Evolutionary conservation across 2,797 vertebrate genomes (phyloP).

Genomic region (Channa striata): DNA sequence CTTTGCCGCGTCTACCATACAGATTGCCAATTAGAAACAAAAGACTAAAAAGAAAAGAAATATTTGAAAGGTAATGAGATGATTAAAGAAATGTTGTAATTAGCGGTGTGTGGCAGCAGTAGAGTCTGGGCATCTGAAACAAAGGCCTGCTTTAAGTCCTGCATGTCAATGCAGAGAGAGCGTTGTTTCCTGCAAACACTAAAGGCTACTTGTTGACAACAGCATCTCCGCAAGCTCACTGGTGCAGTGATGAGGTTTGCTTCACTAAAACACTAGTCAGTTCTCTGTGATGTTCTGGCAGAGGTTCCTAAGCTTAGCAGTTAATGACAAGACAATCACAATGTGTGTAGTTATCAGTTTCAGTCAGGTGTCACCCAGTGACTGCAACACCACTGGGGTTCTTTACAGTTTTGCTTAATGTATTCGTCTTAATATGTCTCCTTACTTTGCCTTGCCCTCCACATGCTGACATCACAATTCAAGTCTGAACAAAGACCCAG

Average conservation of each 20-base stretch:
- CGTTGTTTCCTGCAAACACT: slow-evolving; percentile 65
- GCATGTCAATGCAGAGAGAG: slow-evolving; percentile 42
- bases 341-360: slow-evolving; percentile 38
- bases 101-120: slow-evolving; percentile 32
- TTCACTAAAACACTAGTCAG: slow-evolving; percentile 43
- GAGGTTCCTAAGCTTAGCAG: slow-evolving; percentile 28
- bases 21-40: slow-evolving; percentile 21
- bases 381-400: slow-evolving; percentile 23
- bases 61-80: slow-evolving; percentile 37
- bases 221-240: slow-evolving; percentile 38
- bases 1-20: slow-evolving; percentile 10
- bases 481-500: slow-evolving; percentile 51
- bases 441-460: slow-evolving; percentile 19
- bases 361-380: slow-evolving; percentile 22
- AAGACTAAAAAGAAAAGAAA: slow-evolving; percentile 13
- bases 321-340: slow-evolving; percentile 53
- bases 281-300: slow-evolving; percentile 46
- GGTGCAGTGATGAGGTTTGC: slow-evolving; percentile 28
- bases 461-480: slow-evolving; percentile 55
- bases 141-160: slow-evolving; percentile 39
- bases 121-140: slow-evolving; percentile 27
- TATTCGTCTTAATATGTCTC: slow-evolving; percentile 28
- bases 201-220: slow-evolving; percentile 56
- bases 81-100: slow-evolving; percentile 38
- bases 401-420: slow-evolving; percentile 34